These are phyloP conservation scores for Dendrolimus kikuchii DNA, from an alignment of 1,140 invertebrate genomes.

Conservation along the genomic window DNA sequence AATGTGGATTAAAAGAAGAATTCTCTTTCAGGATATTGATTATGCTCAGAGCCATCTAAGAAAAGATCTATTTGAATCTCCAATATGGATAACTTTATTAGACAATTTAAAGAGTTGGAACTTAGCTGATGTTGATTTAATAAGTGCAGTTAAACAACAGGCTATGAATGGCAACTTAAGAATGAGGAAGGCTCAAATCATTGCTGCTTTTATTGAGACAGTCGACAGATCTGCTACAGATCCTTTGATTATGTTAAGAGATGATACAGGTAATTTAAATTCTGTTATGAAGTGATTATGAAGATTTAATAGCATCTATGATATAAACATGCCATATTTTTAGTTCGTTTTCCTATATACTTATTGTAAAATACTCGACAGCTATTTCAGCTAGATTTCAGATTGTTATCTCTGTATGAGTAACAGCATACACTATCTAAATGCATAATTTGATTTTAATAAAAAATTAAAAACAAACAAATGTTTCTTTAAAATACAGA, in stretches of 20 bases:
- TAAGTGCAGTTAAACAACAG: slow-evolving; percentile 45
- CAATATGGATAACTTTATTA: slow-evolving; percentile 43
- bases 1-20: neutral
- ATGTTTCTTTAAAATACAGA: too few relatives aligned
- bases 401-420: too few relatives aligned
- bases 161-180: slow-evolving; percentile 38
- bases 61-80: slow-evolving; percentile 44
- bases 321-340: too few relatives aligned
- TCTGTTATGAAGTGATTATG: neutral
- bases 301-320: too few relatives aligned
- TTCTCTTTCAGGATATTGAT: slow-evolving; percentile 45
- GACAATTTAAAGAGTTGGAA: slow-evolving; percentile 35
- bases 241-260: slow-evolving; percentile 50
- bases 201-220: slow-evolving; percentile 47
- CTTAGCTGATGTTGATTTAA: slow-evolving; percentile 38
- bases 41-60: slow-evolving; percentile 40
- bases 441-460: too few relatives aligned
- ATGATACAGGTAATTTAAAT: slow-evolving; percentile 38
- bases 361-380: too few relatives aligned
- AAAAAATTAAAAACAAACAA: too few relatives aligned
- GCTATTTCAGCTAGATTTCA: too few relatives aligned
- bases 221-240: slow-evolving; percentile 58
- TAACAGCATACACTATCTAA: too few relatives aligned
- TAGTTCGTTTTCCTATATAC: too few relatives aligned
- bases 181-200: slow-evolving; percentile 46